Conservation (phyloP, 1,140 invertebrate genomes). For the Cydia amplana region DNA sequence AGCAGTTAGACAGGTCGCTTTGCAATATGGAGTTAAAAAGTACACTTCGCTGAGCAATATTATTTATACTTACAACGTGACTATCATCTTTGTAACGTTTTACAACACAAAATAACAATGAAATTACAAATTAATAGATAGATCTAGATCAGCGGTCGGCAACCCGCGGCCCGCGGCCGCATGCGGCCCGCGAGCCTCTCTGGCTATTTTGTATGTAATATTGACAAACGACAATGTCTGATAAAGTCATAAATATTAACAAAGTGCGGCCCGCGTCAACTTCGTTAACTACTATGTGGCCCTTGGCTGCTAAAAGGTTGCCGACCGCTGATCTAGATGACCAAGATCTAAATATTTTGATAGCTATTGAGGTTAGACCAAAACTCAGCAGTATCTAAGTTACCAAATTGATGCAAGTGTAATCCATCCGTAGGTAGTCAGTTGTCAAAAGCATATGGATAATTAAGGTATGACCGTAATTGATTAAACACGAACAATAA, state of each 20-base stretch:
- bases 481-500: background rate
- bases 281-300: too few relatives aligned
- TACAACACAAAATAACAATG: background rate
- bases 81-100: conserved; percentile 10
- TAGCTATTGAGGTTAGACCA: background rate
- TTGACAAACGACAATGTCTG: too few relatives aligned
- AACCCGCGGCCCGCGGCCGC: too few relatives aligned
- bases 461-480: background rate
- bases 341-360: background rate
- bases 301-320: too few relatives aligned
- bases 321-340: too few relatives aligned
- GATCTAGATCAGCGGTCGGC: too few relatives aligned
- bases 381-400: background rate
- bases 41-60: background rate
- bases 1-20: background rate
- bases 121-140: background rate
- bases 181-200: too few relatives aligned
- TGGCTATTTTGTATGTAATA: too few relatives aligned
- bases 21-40: background rate
- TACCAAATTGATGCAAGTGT: background rate
- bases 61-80: background rate
- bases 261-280: too few relatives aligned
- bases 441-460: background rate
- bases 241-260: too few relatives aligned
- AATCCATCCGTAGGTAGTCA: background rate